Evolutionary conservation across 30 jellyfish, hydroid and myxozoan species (phyloP), one percentile per base, ranked within the genome.

Genomic region (Phacellophora camtschatica): DNA sequence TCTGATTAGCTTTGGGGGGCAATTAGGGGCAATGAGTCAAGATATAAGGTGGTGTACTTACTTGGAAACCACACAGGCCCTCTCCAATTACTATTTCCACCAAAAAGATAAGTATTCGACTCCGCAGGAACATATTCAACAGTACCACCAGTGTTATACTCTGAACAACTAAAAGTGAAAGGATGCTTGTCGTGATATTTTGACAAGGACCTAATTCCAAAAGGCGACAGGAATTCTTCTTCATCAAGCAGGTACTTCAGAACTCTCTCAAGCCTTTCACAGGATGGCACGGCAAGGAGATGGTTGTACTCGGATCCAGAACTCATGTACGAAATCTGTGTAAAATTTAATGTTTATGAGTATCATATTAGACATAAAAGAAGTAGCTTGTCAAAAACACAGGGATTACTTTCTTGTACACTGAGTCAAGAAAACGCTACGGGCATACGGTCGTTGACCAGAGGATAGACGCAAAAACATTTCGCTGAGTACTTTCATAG

Each of bases 61-160:
- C 98, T 82, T 54, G 98, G 98, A 25, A 90, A 83, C 98, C 98
- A 90, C 24, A 90, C 71, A 5, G 98, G 98, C 18, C 98, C 98
- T 77, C 98, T 84, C 98, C 98, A 90, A 70, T 90, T 90, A 65
- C 96, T 80, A 64, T 90, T 90, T 0, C 98, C 98, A 24, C 98
- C 98, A 71, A 90, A 90, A 8, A 90, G 71, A 37, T 90, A 82
- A 2, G 96, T 80, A 42, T 84, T 84, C 11, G 98, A 90, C 45
- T 90, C 98, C 2, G 96, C 98, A 3, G 98, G 95, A 5, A 80
- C 59, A 70, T 90, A 90, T 5, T 68, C 96, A 0, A 90, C 98
- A n/a, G 88, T 45, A 12, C 79, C 66, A 42, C 61, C 76, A 4
- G 81, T 48, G 4, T 87, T 87, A 34, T 49, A 54, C 43, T 63